Conservation (phyloP, 2,797 vertebrate genomes). For the Esox lucius region DNA sequence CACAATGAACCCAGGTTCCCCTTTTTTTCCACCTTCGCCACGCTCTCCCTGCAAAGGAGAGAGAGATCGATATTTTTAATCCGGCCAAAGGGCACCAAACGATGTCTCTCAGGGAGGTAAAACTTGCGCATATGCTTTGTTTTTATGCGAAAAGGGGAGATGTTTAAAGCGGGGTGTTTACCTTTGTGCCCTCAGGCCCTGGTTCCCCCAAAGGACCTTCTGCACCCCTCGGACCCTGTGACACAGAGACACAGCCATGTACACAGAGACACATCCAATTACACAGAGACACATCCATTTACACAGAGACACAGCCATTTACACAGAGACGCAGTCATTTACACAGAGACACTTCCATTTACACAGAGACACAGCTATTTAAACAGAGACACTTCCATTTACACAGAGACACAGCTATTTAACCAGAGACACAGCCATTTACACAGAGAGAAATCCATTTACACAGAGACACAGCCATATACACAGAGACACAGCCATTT, state of each 20-base stretch:
- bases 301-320: too few species aligned
- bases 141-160: not conserved
- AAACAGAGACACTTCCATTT: too few species aligned
- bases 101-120: not conserved
- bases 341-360: too few species aligned
- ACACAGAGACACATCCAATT: too few species aligned
- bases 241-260: slow-evolving; percentile 42
- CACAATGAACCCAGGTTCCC: slow-evolving; percentile 84
- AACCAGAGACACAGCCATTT: too few species aligned
- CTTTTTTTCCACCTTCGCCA: slow-evolving; percentile 83
- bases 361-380: slow-evolving; percentile 42
- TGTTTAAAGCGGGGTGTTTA: slow-evolving; percentile 58
- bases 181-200: slow-evolving; percentile 87
- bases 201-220: slow-evolving; percentile 87
- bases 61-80: not conserved
- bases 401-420: too few species aligned
- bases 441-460: too few species aligned
- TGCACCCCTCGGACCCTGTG: slow-evolving; percentile 86
- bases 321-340: slow-evolving; percentile 42
- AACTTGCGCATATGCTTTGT: not conserved
- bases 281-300: slow-evolving; percentile 42
- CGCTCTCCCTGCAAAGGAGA: slow-evolving; percentile 84
- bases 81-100: not conserved
- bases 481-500: too few species aligned
- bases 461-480: too few species aligned